A percentile compares a stretch with the other conserved stretches of the same genome.
Conservation (phyloP, 2,113 vertebrate species). For the Ptilonorhynchus violaceus region DNA sequence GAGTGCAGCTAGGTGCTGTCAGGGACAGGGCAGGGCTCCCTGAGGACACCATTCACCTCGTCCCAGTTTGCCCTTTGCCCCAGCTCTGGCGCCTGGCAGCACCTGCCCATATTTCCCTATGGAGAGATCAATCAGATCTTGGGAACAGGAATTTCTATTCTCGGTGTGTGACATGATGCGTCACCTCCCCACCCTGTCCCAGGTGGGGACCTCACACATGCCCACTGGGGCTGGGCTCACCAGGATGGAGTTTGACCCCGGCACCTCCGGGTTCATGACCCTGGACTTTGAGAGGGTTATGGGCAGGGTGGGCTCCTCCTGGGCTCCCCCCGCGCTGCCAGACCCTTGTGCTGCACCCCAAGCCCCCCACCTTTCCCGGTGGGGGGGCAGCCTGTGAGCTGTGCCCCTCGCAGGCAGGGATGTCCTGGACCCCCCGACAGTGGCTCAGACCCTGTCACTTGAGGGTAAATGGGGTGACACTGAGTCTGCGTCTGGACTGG, state of each 20-base stretch:
- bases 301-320: not conserved
- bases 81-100: not conserved
- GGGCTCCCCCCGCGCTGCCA: fast-evolving
- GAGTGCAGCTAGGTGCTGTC: not conserved
- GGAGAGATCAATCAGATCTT: fast-evolving
- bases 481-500: not conserved
- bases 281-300: conserved; percentile 7
- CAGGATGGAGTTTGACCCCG: not conserved
- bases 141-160: not conserved
- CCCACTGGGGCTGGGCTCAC: not conserved
- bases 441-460: fast-evolving
- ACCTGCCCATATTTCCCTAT: fast-evolving
- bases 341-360: not conserved
- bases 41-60: not conserved
- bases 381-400: fast-evolving
- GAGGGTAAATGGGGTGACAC: not conserved
- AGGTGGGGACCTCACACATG: not conserved
- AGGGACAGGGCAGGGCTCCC: not conserved
- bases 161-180: fast-evolving
- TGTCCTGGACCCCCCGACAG: fast-evolving
- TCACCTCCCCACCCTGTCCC: not conserved
- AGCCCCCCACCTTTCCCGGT: fast-evolving
- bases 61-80: not conserved
- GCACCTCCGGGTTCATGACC: not conserved
- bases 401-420: not conserved